Evolutionary conservation across 2,797 vertebrate genomes (phyloP).

Genomic region (Austrolebias charrua): DNA sequence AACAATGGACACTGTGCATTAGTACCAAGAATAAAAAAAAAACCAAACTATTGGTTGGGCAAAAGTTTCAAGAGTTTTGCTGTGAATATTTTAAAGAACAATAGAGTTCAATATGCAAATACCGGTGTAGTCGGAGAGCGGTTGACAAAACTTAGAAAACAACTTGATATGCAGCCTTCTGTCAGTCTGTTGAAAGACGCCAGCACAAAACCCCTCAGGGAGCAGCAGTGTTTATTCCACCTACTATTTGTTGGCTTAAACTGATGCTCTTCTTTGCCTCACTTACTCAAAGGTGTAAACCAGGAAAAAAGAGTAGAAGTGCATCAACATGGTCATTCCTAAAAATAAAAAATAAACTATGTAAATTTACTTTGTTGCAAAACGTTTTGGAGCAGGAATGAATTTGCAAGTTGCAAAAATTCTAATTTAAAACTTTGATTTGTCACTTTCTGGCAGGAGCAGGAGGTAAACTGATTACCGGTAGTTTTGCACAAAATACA

Average conservation of each 20-base stretch:
- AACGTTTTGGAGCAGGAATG: neutral
- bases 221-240: slow-evolving; percentile 43
- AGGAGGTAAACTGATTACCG: neutral
- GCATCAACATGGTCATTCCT: slow-evolving; percentile 3
- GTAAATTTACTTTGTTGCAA: neutral
- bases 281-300: slow-evolving; percentile 27
- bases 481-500: slow-evolving; percentile 2
- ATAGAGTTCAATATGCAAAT: neutral
- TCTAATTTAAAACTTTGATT: neutral
- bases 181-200: slow-evolving; percentile 37
- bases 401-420: neutral
- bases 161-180: slow-evolving; percentile 45
- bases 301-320: slow-evolving; percentile 16
- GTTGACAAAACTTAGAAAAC: slow-evolving; percentile 32
- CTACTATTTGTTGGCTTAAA: slow-evolving; percentile 47
- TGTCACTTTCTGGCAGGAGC: neutral
- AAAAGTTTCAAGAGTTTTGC: neutral
- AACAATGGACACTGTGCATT: slow-evolving; percentile 21
- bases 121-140: neutral
- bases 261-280: slow-evolving; percentile 29
- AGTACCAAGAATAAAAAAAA: neutral
- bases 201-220: slow-evolving; percentile 38
- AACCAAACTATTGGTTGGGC: neutral
- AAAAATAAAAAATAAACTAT: neutral
- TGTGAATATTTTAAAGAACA: slow-evolving; percentile 10